Conservation (phyloP, 2,797 vertebrate species). For the Hephaestus fuliginosus region DNA sequence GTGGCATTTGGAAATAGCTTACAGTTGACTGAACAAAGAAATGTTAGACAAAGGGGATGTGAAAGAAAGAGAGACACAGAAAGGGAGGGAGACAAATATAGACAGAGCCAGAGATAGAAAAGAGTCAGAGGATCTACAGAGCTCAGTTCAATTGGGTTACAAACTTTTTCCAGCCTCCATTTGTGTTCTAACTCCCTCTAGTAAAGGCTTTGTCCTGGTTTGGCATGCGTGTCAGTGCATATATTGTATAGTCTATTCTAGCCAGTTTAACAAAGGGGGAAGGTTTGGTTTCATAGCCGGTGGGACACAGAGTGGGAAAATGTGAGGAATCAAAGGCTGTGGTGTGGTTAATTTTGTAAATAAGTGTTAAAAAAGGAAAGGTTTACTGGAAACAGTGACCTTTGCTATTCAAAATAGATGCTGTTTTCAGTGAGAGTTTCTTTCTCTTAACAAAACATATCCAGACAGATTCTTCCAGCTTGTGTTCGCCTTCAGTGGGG, state of each 20-base stretch:
- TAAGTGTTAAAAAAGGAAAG: not conserved
- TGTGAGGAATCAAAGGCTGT: slow-evolving; percentile 1
- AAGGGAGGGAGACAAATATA: slow-evolving; percentile 59
- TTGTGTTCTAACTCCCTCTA: slow-evolving; percentile 46
- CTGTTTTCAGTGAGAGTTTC: not conserved
- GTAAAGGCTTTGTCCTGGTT: slow-evolving; percentile 58
- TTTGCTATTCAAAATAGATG: not conserved
- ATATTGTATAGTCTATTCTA: slow-evolving; percentile 22
- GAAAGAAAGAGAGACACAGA: slow-evolving; percentile 32
- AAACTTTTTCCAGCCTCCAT: slow-evolving; percentile 54
- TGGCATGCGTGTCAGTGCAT: slow-evolving; percentile 28
- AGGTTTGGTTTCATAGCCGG: not conserved
- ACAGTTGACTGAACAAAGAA: slow-evolving; percentile 73
- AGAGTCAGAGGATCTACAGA: slow-evolving; percentile 39
- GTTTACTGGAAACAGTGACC: not conserved
- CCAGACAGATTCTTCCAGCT: not conserved
- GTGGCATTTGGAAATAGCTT: slow-evolving; percentile 74
- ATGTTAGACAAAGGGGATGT: slow-evolving; percentile 59
- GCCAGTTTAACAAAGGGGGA: slow-evolving; percentile 10
- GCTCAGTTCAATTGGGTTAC: slow-evolving; percentile 57
- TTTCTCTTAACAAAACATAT: not conserved
- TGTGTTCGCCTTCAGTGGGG: not conserved
- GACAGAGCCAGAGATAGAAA: slow-evolving; percentile 52
- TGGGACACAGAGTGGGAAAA: slow-evolving; percentile 12
- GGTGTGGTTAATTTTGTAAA: not conserved